Evolutionary conservation across 2,888 invertebrate species (phyloP), one percentile per base, ranked within the genome.

Genomic region (Synanthedon myopaeformis): DNA sequence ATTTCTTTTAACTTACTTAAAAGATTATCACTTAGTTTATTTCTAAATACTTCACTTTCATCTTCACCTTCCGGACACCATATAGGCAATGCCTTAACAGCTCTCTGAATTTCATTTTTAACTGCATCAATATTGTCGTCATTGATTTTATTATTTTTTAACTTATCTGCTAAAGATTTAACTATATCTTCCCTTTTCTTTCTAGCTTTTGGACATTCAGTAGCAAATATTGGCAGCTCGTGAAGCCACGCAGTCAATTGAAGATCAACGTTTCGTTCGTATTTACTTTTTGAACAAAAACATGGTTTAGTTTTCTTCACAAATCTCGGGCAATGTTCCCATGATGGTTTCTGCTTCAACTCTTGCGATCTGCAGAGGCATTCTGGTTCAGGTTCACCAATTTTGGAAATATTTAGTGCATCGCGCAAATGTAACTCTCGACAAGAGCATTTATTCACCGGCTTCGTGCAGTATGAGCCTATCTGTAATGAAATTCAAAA

Each of bases 31-130:
- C 60, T 53, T 4, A 76, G 55, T 52, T 60, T 58, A 3, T 64
- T 58, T 56, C 63, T 71, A 45, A 75, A 66, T 3, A 14, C 45
- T 3, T 64, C 56, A 50, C 61, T 58, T 2, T 71, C 65, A 4
- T 55, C 17, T 52, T 66, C 60, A 19, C 55, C 54, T 4, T 54
- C 62, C 6, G 73, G 72, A 28, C 57, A 58, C 77, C 78, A 76
- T 57, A 79, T 69, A 0, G 74, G 72, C 42, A 75, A 58, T 19
- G 56, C 57, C 12, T 64, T 56, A 3, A 78, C 48, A 19, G 62
- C 70, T 41, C 55, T 56, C 28, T 54, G 53, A 3, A 74, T 65
- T 51, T 61, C 62, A 5, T 59, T 58, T 51, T 53, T 63, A 3
- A 59, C 65, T 53, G 61, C 56, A 14, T 62, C 54, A 17, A 65